Conservation (phyloP, 2,797 vertebrate genomes). For the Ctenochaetus hawaiiensis region DNA sequence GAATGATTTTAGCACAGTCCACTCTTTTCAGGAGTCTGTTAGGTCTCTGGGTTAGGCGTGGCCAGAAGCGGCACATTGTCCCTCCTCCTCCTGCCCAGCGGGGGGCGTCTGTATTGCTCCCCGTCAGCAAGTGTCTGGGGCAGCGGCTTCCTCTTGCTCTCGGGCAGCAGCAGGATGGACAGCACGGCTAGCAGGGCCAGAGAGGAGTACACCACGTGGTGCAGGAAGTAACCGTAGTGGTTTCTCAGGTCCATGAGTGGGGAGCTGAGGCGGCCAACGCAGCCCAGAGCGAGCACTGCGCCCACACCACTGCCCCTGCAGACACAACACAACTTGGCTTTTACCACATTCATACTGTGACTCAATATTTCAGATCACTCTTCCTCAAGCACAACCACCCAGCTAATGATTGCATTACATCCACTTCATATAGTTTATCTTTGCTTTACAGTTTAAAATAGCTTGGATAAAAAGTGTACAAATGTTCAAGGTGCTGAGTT, state of each 20-base stretch:
- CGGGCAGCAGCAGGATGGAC: constrained; percentile 92
- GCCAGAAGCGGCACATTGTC: constrained; percentile 92
- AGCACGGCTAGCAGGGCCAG: constrained; percentile 91
- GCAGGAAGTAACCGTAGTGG: constrained; percentile 92
- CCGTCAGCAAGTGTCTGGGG: constrained; percentile 91
- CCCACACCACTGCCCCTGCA: constrained; percentile 88
- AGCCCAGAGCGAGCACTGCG: constrained; percentile 87
- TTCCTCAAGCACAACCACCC: not conserved
- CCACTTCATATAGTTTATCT: too few relatives aligned
- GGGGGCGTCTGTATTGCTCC: constrained; percentile 90
- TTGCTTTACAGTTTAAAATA: too few relatives aligned
- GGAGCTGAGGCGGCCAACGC: constrained; percentile 90
- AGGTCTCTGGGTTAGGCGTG: constrained; percentile 91
- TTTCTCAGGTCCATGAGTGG: constrained; percentile 92
- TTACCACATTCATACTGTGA: not conserved
- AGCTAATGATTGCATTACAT: not conserved
- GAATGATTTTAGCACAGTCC: constrained; percentile 15
- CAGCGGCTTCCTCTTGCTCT: constrained; percentile 93
- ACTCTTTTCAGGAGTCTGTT: constrained; percentile 33
- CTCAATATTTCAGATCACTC: not conserved
- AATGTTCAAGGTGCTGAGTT: not conserved
- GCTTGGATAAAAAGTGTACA: too few relatives aligned
- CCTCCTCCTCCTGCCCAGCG: constrained; percentile 87
- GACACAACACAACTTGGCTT: not conserved
- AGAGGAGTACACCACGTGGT: constrained; percentile 91